These are phyloP conservation scores for Lysandra bellargus DNA, from an alignment of 2,888 invertebrate genomes.

Conservation along the genomic window DNA sequence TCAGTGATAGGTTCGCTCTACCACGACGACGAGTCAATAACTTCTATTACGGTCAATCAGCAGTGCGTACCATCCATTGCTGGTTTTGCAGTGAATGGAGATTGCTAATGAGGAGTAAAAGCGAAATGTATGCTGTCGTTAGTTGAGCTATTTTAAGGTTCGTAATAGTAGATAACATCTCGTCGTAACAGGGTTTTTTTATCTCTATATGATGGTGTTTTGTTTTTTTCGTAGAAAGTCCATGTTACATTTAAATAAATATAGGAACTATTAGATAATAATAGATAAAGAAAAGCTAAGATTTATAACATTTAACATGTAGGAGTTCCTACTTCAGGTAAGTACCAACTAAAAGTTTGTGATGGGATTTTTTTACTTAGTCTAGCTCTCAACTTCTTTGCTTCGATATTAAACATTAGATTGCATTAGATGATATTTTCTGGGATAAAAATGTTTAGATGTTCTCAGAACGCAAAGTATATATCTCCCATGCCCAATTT, in stretches of 20 bases:
- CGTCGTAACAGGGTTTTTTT: conserved; percentile 49
- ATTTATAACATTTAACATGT: background rate
- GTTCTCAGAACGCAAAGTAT: too few species aligned
- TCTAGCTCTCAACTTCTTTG: too few species aligned
- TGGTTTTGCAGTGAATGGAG: conserved; percentile 13
- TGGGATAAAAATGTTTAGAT: too few species aligned
- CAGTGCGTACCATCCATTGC: conserved; percentile 44
- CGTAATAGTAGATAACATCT: conserved; percentile 46
- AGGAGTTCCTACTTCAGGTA: too few species aligned
- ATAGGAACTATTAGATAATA: conserved; percentile 16
- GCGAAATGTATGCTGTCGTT: conserved; percentile 47
- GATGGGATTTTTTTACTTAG: too few species aligned
- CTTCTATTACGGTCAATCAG: conserved; percentile 12
- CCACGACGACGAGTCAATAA: conserved; percentile 40
- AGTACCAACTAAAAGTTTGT: too few species aligned
- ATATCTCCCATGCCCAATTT: too few species aligned
- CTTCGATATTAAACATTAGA: too few species aligned
- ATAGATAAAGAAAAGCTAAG: background rate
- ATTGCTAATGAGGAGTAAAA: background rate
- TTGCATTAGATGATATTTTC: too few species aligned
- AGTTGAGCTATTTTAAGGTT: background rate
- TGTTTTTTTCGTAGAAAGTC: conserved; percentile 53
- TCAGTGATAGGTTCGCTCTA: conserved; percentile 66
- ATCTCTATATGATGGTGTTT: conserved; percentile 53
- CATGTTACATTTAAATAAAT: background rate